Conservation (phyloP, 2,113 vertebrate genomes). For the Hyaena hyaena region DNA sequence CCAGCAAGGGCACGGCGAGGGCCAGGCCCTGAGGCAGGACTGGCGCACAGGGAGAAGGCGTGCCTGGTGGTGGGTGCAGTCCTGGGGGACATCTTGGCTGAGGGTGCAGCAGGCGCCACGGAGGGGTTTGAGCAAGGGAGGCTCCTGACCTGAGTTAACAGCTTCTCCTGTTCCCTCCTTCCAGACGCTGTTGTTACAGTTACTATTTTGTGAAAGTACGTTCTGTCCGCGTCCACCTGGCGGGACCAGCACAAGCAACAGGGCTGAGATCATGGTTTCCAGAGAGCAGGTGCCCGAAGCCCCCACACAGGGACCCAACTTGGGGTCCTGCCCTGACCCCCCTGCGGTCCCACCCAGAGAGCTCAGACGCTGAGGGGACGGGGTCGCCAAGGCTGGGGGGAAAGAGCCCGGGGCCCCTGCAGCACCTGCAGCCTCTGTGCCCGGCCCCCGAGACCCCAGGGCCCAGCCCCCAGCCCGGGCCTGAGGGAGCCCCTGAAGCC, state of each 20-base stretch:
- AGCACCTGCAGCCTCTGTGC: not conserved
- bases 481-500: not conserved
- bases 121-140: not conserved
- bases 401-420: too few relatives aligned
- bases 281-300: fast-evolving
- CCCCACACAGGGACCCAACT: fast-evolving
- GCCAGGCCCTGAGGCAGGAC: not conserved
- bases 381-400: fast-evolving
- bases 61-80: not conserved
- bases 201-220: not conserved
- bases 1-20: not conserved
- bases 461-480: not conserved
- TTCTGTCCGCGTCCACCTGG: too few relatives aligned
- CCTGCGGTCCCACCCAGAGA: not conserved
- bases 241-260: not conserved
- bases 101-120: not conserved
- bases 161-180: too few relatives aligned
- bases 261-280: fast-evolving
- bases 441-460: too few relatives aligned
- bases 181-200: not conserved
- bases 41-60: not conserved
- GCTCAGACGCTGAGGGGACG: not conserved
- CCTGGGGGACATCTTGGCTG: not conserved
- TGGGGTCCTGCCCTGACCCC: fast-evolving
- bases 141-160: not conserved